phyloP scores from a whole-genome alignment of 2,888 invertebrate genomes.

The Orthosia gracilis region DNA sequence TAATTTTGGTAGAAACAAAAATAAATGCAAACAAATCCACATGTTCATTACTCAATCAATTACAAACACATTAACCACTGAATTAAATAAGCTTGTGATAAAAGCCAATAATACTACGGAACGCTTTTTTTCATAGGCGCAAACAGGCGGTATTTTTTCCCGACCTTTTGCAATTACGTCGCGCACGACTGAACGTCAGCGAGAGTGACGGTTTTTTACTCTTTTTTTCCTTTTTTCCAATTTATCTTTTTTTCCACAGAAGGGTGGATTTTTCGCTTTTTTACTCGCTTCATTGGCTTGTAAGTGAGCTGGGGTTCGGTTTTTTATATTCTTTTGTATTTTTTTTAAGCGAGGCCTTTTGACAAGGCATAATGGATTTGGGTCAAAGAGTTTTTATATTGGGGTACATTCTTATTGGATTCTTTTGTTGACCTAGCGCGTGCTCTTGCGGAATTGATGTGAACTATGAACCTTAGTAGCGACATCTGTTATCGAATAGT shows the following conservation, averaged over 20 bases:
- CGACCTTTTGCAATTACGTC: slow-evolving; percentile 86
- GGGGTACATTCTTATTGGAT: slow-evolving; percentile 68
- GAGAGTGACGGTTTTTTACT: slow-evolving; percentile 84
- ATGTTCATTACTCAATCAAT: slow-evolving; percentile 7
- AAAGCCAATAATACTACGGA: slow-evolving; percentile 68
- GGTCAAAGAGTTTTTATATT: slow-evolving; percentile 74
- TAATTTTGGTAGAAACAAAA: background rate
- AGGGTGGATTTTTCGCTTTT: slow-evolving; percentile 90
- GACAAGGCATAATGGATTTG: slow-evolving; percentile 80
- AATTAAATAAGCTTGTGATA: slow-evolving; percentile 23
- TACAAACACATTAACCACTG: background rate
- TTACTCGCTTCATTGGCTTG: slow-evolving; percentile 91
- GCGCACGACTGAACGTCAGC: slow-evolving; percentile 84
- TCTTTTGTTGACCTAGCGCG: slow-evolving; percentile 56
- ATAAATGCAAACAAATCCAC: background rate
- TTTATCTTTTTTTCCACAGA: slow-evolving; percentile 89
- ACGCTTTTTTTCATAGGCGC: slow-evolving; percentile 67
- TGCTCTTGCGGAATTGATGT: slow-evolving; percentile 56
- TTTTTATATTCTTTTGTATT: slow-evolving; percentile 79
- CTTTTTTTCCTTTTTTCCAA: slow-evolving; percentile 78
- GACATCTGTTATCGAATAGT: slow-evolving; percentile 76
- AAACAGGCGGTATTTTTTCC: slow-evolving; percentile 76
- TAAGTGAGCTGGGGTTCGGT: slow-evolving; percentile 87
- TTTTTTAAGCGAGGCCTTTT: slow-evolving; percentile 72
- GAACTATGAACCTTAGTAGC: slow-evolving; percentile 69